phyloP scores from a whole-genome alignment of 2,113 vertebrate genomes.

The Odontesthes bonariensis region DNA sequence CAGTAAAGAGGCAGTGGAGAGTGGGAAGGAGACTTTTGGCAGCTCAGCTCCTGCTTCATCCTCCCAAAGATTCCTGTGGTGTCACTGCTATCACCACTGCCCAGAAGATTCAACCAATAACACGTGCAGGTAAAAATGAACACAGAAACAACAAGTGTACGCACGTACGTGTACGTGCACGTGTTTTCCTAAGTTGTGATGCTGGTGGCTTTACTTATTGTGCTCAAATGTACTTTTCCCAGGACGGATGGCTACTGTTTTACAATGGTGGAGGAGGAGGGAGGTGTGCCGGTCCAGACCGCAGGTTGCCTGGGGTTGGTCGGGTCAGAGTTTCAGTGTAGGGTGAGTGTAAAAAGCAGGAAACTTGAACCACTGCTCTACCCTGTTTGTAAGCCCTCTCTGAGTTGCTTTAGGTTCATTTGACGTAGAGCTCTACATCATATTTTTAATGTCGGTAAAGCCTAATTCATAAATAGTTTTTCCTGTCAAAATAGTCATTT shows the following conservation, averaged over 20 bases:
- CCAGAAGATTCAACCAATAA: constrained; percentile 93
- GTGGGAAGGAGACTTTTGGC: constrained; percentile 85
- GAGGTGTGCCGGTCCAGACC: constrained; percentile 88
- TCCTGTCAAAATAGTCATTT: too few relatives aligned
- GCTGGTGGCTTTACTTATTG: background rate
- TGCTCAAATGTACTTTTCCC: constrained; percentile 19
- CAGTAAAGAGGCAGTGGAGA: constrained; percentile 85
- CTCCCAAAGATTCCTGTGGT: constrained; percentile 87
- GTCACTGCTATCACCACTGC: constrained; percentile 94
- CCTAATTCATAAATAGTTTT: too few relatives aligned
- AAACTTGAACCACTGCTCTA: too few relatives aligned
- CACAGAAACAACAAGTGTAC: background rate
- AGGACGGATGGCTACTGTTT: constrained; percentile 98
- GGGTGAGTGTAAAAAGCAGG: constrained; percentile 84
- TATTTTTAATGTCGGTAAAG: too few relatives aligned
- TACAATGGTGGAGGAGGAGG: constrained; percentile 95
- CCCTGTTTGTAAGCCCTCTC: too few relatives aligned
- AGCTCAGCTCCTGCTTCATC: constrained; percentile 84
- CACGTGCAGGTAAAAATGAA: constrained; percentile 89
- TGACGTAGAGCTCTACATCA: too few relatives aligned
- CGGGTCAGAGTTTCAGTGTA: constrained; percentile 95
- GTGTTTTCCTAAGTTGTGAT: background rate
- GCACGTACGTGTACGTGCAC: background rate
- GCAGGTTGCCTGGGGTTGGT: constrained; percentile 92
- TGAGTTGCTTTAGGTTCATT: too few relatives aligned